Base-by-base conservation (phyloP, 2,888 invertebrate species). In the Drosophila fulvimacula region DNA sequence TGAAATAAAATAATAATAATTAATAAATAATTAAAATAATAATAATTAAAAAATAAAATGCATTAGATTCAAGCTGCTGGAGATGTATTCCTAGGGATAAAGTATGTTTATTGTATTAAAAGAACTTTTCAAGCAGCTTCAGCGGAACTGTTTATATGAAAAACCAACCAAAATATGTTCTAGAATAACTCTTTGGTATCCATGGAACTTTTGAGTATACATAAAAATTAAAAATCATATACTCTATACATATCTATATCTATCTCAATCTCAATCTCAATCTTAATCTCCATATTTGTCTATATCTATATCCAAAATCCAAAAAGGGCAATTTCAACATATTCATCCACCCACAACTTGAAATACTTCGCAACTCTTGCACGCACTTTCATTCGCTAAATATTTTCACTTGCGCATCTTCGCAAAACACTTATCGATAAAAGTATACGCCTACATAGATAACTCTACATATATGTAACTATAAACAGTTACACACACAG, bases 361-460 rank as follows among this genome's bases (percentile, higher is more conserved):
- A 11, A 17, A 13, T 11, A 17, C 17, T 9, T 2, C 30, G n/a
- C 27, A 17, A 21, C 39, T n/a, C 48, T 13, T 21, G 15, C 46
- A 70, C 60, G 65, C 74, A 76, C 74, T 74, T 74, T 74, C 76
- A 61, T 76, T 55, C 27, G 61, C 59, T 21, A 36, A 61, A 60
- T 3, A 30, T 11, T 74, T 74, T 76, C 74, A 76, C 71, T 58
- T 61, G 71, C 46, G 21, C 48, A 75, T 52, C 57, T 52, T 36
- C 32, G 21, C 17, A 7, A 32, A 32, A 32, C 11, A 41, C 27
- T 41, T 53, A 39, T 64, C 42, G 9, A 13, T 32, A 30, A 48
- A 48, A 48, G 48, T 51, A 52, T 24, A 30, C 34, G 52, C 65
- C 66, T n/a, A 44, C 21, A 39, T 24, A 6, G 9, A 7, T 39